Evolutionary conservation across 2,113 vertebrate species (phyloP).

Genomic region (Cebus imitator): DNA sequence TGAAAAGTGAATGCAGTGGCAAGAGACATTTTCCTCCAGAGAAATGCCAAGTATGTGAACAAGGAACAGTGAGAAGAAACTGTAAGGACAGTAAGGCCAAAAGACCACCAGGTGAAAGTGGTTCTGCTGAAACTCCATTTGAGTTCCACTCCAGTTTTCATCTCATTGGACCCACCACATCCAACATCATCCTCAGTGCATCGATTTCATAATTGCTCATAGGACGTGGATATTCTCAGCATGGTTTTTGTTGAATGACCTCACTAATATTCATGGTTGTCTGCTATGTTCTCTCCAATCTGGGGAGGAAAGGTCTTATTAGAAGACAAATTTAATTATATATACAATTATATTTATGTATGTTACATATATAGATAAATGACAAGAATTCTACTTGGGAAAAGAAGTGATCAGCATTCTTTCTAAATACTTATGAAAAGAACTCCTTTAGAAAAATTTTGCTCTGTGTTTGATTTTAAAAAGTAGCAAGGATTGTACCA

Average conservation of each 20-base stretch:
- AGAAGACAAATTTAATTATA: constrained; percentile 9
- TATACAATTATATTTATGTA: not conserved
- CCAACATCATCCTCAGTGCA: not conserved
- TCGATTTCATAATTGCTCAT: not conserved
- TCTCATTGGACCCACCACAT: not conserved
- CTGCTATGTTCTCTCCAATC: not conserved
- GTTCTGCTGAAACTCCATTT: not conserved
- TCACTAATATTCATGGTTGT: not conserved
- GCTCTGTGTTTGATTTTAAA: not conserved
- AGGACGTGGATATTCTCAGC: not conserved
- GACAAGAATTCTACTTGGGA: not conserved
- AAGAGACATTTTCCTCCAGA: not conserved
- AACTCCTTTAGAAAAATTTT: not conserved
- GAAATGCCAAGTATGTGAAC: not conserved
- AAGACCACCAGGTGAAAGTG: not conserved
- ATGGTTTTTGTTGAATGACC: not conserved
- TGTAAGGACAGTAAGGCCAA: not conserved
- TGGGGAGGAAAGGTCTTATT: not conserved
- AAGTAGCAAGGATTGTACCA: not conserved
- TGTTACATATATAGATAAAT: not conserved
- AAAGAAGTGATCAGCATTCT: not conserved
- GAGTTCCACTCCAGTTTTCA: not conserved
- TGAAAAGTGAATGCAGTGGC: not conserved
- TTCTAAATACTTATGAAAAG: not conserved
- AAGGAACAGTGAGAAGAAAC: not conserved